Percentiles rank a stretch among this genome's conserved stretches.
These are phyloP conservation scores for Dermolepida albohirtum DNA, from an alignment of 2,888 invertebrate genomes.

Conservation along the genomic window DNA sequence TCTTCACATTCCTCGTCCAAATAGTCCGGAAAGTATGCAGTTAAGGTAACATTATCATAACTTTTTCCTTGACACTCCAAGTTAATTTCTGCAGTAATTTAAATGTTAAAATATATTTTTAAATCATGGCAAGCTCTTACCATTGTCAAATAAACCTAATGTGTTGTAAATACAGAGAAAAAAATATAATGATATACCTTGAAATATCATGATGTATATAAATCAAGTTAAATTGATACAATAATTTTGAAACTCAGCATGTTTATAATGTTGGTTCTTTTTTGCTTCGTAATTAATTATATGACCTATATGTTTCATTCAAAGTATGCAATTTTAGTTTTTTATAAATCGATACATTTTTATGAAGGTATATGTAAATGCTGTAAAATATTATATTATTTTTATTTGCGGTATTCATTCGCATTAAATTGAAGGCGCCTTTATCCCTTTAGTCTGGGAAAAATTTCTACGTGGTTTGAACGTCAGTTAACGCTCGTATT, in stretches of 20 bases:
- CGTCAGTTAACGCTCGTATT: no score
- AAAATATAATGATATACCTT: slow-evolving; percentile 1
- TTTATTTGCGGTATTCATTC: background rate
- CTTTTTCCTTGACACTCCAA: slow-evolving; percentile 63
- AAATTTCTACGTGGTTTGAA: no score
- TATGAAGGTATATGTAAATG: no score
- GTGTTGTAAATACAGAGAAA: background rate
- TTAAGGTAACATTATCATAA: slow-evolving; percentile 64
- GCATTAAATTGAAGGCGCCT: no score
- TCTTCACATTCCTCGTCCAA: slow-evolving; percentile 62
- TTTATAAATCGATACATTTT: no score
- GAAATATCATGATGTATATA: slow-evolving; percentile 4
- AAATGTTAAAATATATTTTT: slow-evolving; percentile 3
- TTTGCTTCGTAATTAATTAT: no score
- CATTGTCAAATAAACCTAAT: slow-evolving; percentile 32
- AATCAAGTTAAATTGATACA: background rate
- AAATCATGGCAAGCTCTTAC: slow-evolving; percentile 24
- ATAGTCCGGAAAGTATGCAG: slow-evolving; percentile 68
- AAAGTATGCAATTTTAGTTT: no score
- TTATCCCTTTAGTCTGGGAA: no score
- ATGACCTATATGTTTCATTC: no score
- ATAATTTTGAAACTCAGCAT: background rate
- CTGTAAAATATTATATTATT: no score
- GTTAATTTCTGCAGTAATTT: slow-evolving; percentile 55
- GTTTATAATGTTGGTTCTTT: no score